Conservation (phyloP, 2,113 vertebrate genomes). For the Hystrix cristata region DNA sequence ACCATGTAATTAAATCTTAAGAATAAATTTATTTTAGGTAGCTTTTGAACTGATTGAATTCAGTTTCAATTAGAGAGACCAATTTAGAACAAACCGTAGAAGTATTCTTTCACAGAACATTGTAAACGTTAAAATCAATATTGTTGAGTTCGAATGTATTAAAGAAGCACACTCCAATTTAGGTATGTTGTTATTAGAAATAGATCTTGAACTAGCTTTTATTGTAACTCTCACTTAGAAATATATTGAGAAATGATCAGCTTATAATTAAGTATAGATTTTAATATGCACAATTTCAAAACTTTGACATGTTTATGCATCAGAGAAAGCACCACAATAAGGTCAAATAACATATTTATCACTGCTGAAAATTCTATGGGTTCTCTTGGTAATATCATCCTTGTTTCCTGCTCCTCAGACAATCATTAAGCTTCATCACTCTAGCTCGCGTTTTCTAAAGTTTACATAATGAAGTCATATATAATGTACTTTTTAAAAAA, state of each 20-base stretch:
- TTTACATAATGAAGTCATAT: background rate
- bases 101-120: background rate
- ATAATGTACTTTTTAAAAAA: background rate
- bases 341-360: background rate
- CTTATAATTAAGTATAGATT: background rate
- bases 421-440: background rate
- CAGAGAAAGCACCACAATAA: background rate
- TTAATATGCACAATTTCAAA: background rate
- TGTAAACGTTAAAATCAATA: background rate
- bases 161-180: background rate
- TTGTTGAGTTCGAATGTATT: background rate
- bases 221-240: background rate
- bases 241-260: background rate
- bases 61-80: background rate
- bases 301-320: background rate
- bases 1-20: constrained; percentile 19
- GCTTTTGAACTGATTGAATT: background rate
- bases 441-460: background rate
- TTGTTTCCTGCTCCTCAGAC: background rate
- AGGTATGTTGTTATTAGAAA: background rate
- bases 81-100: background rate
- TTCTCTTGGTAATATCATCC: background rate
- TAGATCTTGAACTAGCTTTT: background rate
- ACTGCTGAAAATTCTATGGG: background rate
- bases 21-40: background rate